These are phyloP conservation scores for Zaprionus ornatus DNA, from an alignment of 1,140 invertebrate genomes.

Conservation along the genomic window DNA sequence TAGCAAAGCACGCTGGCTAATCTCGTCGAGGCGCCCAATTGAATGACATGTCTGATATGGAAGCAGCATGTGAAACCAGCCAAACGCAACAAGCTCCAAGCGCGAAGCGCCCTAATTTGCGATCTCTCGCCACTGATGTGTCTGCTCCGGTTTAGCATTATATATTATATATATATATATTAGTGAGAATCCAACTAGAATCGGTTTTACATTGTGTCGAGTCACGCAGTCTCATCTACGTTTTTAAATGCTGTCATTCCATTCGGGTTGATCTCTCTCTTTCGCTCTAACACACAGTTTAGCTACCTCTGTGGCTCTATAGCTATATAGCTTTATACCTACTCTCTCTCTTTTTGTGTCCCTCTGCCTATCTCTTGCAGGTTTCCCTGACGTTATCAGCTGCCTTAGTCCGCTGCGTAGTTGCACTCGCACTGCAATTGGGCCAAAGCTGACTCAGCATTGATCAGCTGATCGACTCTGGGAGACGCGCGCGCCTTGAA, in stretches of 20 bases:
- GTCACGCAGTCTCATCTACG: not conserved
- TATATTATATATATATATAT: not conserved
- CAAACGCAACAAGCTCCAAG: not conserved
- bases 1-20: not conserved
- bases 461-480: not conserved
- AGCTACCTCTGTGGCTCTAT: not conserved
- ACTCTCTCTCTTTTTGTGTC: not conserved
- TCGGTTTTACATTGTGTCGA: not conserved
- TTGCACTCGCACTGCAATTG: slow-evolving; percentile 10
- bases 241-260: not conserved
- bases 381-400: slow-evolving; percentile 1
- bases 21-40: not conserved
- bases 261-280: not conserved
- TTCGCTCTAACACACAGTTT: not conserved
- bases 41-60: not conserved
- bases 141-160: not conserved
- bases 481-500: not conserved
- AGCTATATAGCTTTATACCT: not conserved
- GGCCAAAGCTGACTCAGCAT: not conserved
- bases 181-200: not conserved
- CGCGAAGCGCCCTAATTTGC: not conserved
- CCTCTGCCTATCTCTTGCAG: not conserved
- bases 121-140: not conserved
- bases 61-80: not conserved
- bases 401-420: not conserved